Percentiles rank a stretch among this genome's conserved stretches.
These are phyloP conservation scores for Synanthedon andrenaeformis DNA, from an alignment of 2,888 invertebrate genomes.

Conservation along the genomic window DNA sequence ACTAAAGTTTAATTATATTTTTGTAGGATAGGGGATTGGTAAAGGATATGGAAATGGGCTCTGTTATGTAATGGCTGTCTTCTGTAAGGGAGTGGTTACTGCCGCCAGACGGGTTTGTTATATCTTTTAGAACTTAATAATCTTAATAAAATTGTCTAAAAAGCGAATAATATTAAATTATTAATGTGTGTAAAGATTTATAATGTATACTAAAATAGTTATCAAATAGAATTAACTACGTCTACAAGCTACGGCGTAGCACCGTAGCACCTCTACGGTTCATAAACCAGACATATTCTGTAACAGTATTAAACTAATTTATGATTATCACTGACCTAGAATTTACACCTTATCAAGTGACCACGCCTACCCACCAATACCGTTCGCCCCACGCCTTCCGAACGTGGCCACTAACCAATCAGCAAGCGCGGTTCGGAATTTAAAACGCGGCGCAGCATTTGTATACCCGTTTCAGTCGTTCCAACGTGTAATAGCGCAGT, in stretches of 20 bases:
- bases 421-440: constrained; percentile 36
- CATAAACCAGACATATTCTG: constrained; percentile 34
- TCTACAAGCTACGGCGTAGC: constrained; percentile 41
- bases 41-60: too few species aligned
- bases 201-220: too few species aligned
- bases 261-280: constrained; percentile 23
- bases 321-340: constrained; percentile 42
- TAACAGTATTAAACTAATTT: constrained; percentile 41
- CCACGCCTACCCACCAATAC: constrained; percentile 55
- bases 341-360: constrained; percentile 37
- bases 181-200: too few species aligned
- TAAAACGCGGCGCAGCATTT: constrained; percentile 34
- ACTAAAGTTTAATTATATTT: too few species aligned
- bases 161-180: too few species aligned
- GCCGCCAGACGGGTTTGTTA: too few species aligned
- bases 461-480: constrained; percentile 49
- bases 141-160: too few species aligned
- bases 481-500: constrained; percentile 11
- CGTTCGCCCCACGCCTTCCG: constrained; percentile 50
- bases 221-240: too few species aligned
- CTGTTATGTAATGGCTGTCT: too few species aligned
- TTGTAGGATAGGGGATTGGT: too few species aligned
- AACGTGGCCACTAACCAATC: constrained; percentile 59
- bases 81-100: too few species aligned
- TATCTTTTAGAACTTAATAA: too few species aligned